Evolutionary conservation across 2,888 invertebrate species (phyloP).

Genomic region (Unio pictorum): DNA sequence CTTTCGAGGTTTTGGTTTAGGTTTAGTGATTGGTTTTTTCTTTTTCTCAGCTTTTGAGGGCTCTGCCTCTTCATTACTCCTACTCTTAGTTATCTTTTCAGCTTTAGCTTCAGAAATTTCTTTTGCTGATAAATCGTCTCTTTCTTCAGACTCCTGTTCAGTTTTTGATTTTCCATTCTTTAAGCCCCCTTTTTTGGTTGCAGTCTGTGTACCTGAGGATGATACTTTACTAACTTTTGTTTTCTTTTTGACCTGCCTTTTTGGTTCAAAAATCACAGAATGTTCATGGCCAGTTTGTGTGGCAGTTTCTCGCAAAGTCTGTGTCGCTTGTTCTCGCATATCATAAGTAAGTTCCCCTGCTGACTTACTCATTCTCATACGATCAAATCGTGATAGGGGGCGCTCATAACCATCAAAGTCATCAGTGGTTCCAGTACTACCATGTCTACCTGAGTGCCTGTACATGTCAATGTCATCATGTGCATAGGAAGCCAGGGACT

Average conservation of each 20-base stretch:
- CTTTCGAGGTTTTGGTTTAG: constrained; percentile 52
- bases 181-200: constrained; percentile 11
- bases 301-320: constrained; percentile 57
- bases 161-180: constrained; percentile 3
- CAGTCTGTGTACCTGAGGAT: constrained; percentile 50
- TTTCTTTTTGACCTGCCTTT: constrained; percentile 37
- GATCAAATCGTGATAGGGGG: constrained; percentile 45
- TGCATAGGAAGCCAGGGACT: constrained; percentile 47
- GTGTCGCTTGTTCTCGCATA: constrained; percentile 41
- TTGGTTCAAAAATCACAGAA: constrained; percentile 36
- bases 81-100: constrained; percentile 3
- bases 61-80: constrained; percentile 7
- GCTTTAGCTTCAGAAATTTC: neutral
- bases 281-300: constrained; percentile 54
- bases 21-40: constrained; percentile 33
- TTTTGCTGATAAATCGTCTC: constrained; percentile 3
- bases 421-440: constrained; percentile 28
- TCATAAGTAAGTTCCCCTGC: constrained; percentile 52
- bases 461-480: constrained; percentile 58
- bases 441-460: constrained; percentile 27
- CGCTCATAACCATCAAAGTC: constrained; percentile 48
- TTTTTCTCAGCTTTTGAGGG: constrained; percentile 13
- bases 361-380: constrained; percentile 49
- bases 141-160: constrained; percentile 19
- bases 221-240: constrained; percentile 42